Evolutionary conservation across 2,888 invertebrate genomes (phyloP), one percentile per base, ranked within the genome.

Genomic region (Nephrocerus scutellatus): DNA sequence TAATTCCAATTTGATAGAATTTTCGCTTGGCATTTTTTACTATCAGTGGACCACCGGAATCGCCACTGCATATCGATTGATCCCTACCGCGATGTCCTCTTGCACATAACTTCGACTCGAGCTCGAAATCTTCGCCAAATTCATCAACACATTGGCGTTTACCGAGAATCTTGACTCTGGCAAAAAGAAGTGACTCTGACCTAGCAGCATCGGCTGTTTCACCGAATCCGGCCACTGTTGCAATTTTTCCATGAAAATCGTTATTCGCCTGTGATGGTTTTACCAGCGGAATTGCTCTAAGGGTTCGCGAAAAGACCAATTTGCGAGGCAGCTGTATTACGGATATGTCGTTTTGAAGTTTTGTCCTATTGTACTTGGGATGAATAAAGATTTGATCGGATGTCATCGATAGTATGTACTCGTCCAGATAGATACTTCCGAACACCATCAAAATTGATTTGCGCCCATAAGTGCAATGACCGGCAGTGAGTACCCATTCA

Each of bases 31-130:
- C 12, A 13, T n/a, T n/a, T n/a, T n/a, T n/a, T n/a, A n/a, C n/a
- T n/a, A n/a, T n/a, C n/a, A n/a, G n/a, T n/a, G n/a, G n/a, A n/a
- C n/a, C n/a, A n/a, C n/a, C n/a, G n/a, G n/a, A n/a, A n/a, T n/a
- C n/a, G n/a, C n/a, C n/a, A 25, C 14, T 29, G 30, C 44, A 43
- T 13, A 42, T 30, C 31, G 37, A 42, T 20, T 47, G 38, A 21
- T 30, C 22, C 6, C 13, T 14, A 9, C 9, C 19, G 30, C 16
- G 13, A 7, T 10, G n/a, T 22, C 44, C 44, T 15, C 25, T 18
- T 5, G 44, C 42, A 38, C 47, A 47, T 7, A 47, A 15, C 20
- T 34, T 34, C n/a, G n/a, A n/a, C n/a, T n/a, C n/a, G n/a, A n/a
- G n/a, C n/a, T n/a, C n/a, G n/a, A n/a, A n/a, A n/a, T 25, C n/a